Base-by-base conservation (phyloP, 2,888 invertebrate species). In the Tridacna gigas region DNA sequence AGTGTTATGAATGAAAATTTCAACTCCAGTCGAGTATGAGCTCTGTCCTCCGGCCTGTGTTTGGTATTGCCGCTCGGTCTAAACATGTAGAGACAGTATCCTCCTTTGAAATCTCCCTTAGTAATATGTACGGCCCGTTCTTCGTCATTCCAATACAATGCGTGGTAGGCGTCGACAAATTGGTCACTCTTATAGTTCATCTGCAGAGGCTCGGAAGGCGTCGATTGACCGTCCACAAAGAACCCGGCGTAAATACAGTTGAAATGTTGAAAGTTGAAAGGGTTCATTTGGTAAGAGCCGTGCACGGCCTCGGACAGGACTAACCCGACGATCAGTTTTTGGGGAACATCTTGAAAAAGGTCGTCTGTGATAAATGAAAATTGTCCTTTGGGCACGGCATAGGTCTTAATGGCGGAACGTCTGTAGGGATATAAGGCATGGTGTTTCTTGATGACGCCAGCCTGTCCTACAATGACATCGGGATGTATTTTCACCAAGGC, bases 401-500 rank as follows among this genome's bases (percentile, higher is more conserved):
- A 80, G 2, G 80, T 75, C 77, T 78, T 83, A 11, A 86, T 63
- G 37, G 75, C 77, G 7, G 83, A 79, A 12, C 77, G 67, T 0
- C 48, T 81, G 65, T 81, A 83, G 13, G 86, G 86, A 37, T 86
- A 83, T 18, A 80, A 22, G 28, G 77, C 81, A 15, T 69, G 66
- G 3, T 75, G 26, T 13, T n/a, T 75, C 45, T 86, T 67, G 15
- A 82, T n/a, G 20, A 63, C 48, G 12, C 80, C 60, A 20, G 56
- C 61, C 22, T 83, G 80, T 0, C 69, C 83, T 15, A 81, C 25
- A 0, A 83, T 73, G 3, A 86, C 77, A 22, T 66, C 66, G 0
- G 82, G 78, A 15, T 80, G 77, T 11, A 83, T 22, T 80, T 80
- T 82, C 5, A 81, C 79, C 25, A 67, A n/a, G n/a, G 75, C 75